These are phyloP conservation scores for Lasioglossum figueresi DNA, from an alignment of 2,888 invertebrate species.

Conservation along the genomic window DNA sequence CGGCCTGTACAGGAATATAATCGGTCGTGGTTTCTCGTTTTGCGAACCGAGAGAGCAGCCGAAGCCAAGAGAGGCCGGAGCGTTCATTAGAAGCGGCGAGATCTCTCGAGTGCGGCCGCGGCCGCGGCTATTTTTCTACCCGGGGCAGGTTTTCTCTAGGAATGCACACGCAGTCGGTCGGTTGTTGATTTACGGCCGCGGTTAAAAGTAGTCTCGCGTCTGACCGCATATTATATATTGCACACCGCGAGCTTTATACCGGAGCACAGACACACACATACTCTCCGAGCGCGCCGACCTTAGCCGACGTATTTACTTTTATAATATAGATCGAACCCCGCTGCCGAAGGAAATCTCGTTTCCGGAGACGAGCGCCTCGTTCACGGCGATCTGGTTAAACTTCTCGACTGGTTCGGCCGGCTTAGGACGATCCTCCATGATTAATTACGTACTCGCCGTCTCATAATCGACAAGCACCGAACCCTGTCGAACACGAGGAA, in stretches of 20 bases:
- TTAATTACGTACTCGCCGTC: background rate
- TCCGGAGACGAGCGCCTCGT: conserved; percentile 5
- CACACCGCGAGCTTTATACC: conserved; percentile 41
- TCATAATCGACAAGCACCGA: background rate
- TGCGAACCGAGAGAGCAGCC: conserved; percentile 19
- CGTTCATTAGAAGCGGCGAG: conserved; percentile 63
- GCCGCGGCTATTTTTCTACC: conserved; percentile 56
- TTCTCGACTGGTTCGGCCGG: background rate
- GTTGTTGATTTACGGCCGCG: conserved; percentile 75
- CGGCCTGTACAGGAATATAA: conserved; percentile 11
- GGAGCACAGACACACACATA: conserved; percentile 24
- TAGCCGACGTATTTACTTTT: conserved; percentile 50
- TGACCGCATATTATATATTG: conserved; percentile 73
- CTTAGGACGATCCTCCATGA: background rate
- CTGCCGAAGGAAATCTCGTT: conserved; percentile 21
- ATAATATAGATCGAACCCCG: conserved; percentile 30
- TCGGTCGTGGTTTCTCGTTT: conserved; percentile 33
- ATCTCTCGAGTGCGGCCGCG: conserved; percentile 44
- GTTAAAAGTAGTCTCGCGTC: conserved; percentile 73
- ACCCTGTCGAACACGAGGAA: background rate
- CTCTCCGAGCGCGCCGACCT: conserved; percentile 39
- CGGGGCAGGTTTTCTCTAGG: conserved; percentile 79
- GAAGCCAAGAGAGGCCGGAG: conserved; percentile 5
- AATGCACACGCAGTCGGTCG: conserved; percentile 74
- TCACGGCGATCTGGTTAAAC: conserved; percentile 5